Evolutionary conservation across 1,140 invertebrate species (phyloP).

Genomic region (Frieseomelitta varia): DNA sequence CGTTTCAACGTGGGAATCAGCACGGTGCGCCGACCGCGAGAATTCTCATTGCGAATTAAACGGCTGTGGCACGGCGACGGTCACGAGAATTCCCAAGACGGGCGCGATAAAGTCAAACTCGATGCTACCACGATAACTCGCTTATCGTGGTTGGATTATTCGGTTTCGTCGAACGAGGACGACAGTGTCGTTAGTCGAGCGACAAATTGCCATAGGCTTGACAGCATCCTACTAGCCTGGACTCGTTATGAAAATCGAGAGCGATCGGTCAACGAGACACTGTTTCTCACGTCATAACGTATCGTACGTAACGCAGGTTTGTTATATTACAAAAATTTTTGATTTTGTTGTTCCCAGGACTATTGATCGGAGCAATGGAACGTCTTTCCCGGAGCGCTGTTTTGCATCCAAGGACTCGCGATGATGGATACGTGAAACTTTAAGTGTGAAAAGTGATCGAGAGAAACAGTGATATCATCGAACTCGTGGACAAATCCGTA

Average conservation of each 20-base stretch:
- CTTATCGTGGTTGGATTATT: slow-evolving; percentile 54
- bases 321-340: too few species aligned
- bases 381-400: too few species aligned
- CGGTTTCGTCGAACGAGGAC: slow-evolving; percentile 37
- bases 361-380: neutral
- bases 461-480: neutral
- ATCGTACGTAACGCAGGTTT: too few species aligned
- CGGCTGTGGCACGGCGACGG: slow-evolving; percentile 29
- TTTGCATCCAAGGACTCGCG: neutral
- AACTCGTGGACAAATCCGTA: neutral
- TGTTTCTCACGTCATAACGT: too few species aligned
- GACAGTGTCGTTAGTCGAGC: slow-evolving; percentile 23
- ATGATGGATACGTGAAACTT: neutral
- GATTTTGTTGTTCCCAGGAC: neutral
- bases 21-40: neutral
- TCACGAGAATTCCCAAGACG: slow-evolving; percentile 37
- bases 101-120: slow-evolving; percentile 48
- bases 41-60: slow-evolving; percentile 44
- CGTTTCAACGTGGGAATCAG: slow-evolving; percentile 14
- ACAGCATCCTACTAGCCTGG: neutral
- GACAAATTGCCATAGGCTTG: slow-evolving; percentile 38
- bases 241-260: slow-evolving; percentile 21
- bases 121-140: slow-evolving; percentile 47
- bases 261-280: neutral
- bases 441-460: neutral